phyloP scores from a whole-genome alignment of 2,888 invertebrate species.

The Halocaridina rubra region DNA sequence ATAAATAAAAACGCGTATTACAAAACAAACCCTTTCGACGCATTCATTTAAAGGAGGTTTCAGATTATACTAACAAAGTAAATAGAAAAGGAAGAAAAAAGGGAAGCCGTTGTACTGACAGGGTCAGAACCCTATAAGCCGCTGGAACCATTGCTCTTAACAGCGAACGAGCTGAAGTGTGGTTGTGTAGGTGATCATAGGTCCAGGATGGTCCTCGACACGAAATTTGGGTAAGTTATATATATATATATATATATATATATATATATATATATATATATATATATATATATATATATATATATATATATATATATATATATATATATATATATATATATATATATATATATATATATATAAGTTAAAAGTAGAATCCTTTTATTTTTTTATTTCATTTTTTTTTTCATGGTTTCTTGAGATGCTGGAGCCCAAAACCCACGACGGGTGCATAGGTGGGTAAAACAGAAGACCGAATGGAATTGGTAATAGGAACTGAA shows the following conservation, averaged over 20 bases:
- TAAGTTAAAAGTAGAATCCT: not conserved
- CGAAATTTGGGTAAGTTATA: conserved; percentile 26
- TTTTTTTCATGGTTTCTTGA: not conserved
- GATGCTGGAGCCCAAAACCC: not conserved
- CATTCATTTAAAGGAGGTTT: too few relatives aligned
- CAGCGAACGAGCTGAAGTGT: conserved; percentile 25
- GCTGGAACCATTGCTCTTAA: too few relatives aligned
- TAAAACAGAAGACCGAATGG: not conserved
- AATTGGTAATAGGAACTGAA: too few relatives aligned
- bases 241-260: not conserved
- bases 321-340: not conserved
- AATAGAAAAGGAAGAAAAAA: too few relatives aligned
- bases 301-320: conserved; percentile 3
- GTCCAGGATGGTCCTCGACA: conserved; percentile 28
- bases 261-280: not conserved
- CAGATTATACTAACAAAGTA: too few relatives aligned
- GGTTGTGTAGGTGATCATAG: conserved; percentile 10
- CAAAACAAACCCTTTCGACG: too few relatives aligned
- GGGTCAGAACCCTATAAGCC: too few relatives aligned
- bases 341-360: not conserved
- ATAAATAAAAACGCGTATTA: too few relatives aligned
- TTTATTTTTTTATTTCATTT: too few relatives aligned
- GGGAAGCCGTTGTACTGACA: too few relatives aligned
- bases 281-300: not conserved
- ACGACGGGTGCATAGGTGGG: not conserved